A percentile compares a stretch with the other conserved stretches of the same genome.
Evolutionary conservation across 2,888 invertebrate genomes (phyloP).

Genomic region (Noctua janthe): DNA sequence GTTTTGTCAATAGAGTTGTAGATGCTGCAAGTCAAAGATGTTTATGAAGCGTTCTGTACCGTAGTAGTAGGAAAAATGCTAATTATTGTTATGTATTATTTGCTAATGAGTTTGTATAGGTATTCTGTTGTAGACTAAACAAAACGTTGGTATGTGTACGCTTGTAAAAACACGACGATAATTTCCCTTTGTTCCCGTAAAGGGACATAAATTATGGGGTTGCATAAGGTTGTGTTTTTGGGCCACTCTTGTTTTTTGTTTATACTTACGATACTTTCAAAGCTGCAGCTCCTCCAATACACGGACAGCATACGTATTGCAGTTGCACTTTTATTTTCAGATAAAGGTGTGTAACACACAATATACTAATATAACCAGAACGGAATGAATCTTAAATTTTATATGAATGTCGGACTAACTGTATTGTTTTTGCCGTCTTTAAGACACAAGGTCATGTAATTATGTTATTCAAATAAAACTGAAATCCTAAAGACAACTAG

Average conservation of each 20-base stretch:
- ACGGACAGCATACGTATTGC: neutral
- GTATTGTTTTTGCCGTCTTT: neutral
- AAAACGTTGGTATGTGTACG: neutral
- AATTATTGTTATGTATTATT: slow-evolving; percentile 27
- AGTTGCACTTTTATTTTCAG: slow-evolving; percentile 16
- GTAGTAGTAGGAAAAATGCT: slow-evolving; percentile 27
- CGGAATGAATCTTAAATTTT: neutral
- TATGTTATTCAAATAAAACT: slow-evolving; percentile 14
- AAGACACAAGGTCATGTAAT: slow-evolving; percentile 18
- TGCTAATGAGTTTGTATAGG: slow-evolving; percentile 14
- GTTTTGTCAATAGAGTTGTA: slow-evolving; percentile 57
- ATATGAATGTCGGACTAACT: neutral
- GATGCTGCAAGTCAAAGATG: slow-evolving; percentile 7
- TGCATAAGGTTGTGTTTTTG: slow-evolving; percentile 38
- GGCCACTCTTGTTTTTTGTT: slow-evolving; percentile 9
- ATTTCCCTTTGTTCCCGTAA: slow-evolving; percentile 4
- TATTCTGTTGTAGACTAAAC: slow-evolving; percentile 15
- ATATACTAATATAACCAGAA: neutral
- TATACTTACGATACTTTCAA: slow-evolving; percentile 20
- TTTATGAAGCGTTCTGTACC: slow-evolving; percentile 30
- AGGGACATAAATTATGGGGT: slow-evolving; percentile 19
- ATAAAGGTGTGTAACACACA: neutral
- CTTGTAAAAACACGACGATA: neutral
- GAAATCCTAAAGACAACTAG: slow-evolving; percentile 21
- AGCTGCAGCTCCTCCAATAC: slow-evolving; percentile 16